Evolutionary conservation across 2,888 invertebrate species (phyloP), one percentile per base, ranked within the genome.

Genomic region (Agrochola litura): DNA sequence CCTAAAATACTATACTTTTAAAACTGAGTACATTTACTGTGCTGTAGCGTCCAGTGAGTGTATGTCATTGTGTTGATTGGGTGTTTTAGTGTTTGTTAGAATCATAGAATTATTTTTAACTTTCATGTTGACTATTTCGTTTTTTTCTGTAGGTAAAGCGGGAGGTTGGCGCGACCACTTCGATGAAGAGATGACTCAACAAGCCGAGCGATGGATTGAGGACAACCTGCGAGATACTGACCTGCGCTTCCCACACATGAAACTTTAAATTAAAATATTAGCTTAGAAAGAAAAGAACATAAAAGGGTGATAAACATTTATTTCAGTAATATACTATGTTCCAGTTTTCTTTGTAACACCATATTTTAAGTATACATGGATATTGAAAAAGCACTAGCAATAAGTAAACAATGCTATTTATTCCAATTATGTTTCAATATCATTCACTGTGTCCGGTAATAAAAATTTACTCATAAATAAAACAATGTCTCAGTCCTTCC

Each of bases 161-260:
- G 97, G 98, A 3, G 98, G 97, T 10, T 98, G 98, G 98, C 97
- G 97, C 70, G 97, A 97, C 70, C 97, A 98, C 89, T 98, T 98
- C 90, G 97, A 97, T 67, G 97, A 97, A 9, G 97, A 98, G 86
- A 97, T 98, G 91, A 97, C 97, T 68, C 92, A 94, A 67, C 96
- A 97, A 87, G 98, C 98, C 6, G 97, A 98, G 81, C 92, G 96
- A 74, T 98, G 98, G 98, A 98, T 98, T 65, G 94, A 95, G 8
- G 95, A 97, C 73, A 97, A 98, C 94, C 94, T 98, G 69, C 93
- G 95, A 75, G 95, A 96, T 46, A 97, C 97, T 0, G 97, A 97
- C 90, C 92, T 98, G 63, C 92, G 94, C 68, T 98, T 98, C 92
- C 97, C 98, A 6, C 90, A 92, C 74, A 82, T 93, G 79, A 85